phyloP scores from a whole-genome alignment of 1,140 invertebrate genomes.

The Halesus radiatus region DNA sequence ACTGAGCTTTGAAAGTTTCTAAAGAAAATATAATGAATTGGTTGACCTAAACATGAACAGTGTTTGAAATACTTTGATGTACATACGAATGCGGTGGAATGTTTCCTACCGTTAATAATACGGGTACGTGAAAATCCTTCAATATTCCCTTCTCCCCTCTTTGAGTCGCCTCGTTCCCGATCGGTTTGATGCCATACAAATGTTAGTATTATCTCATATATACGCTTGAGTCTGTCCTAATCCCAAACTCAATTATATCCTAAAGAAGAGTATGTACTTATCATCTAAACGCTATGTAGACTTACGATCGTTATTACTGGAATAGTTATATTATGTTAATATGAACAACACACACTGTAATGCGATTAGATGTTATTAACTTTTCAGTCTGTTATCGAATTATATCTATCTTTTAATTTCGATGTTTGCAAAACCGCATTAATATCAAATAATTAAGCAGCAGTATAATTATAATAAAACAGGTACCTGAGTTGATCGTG shows the following conservation, averaged over 20 bases:
- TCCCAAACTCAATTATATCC: too few relatives aligned
- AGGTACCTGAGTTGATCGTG: constrained; percentile 3
- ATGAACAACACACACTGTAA: not conserved
- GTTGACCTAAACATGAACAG: too few relatives aligned
- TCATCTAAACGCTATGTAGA: not conserved
- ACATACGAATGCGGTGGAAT: too few relatives aligned
- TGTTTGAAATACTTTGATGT: too few relatives aligned
- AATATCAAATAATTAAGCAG: not conserved
- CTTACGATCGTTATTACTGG: too few relatives aligned
- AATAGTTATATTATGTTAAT: too few relatives aligned
- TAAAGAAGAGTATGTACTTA: too few relatives aligned
- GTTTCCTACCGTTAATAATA: too few relatives aligned
- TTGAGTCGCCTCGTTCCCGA: not conserved
- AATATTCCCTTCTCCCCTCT: not conserved
- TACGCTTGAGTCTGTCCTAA: too few relatives aligned
- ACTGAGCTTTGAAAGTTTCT: too few relatives aligned
- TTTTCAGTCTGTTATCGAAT: not conserved
- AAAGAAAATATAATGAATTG: too few relatives aligned
- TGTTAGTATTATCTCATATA: not conserved
- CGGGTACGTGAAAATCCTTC: not conserved
- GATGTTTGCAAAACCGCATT: constrained; percentile 22
- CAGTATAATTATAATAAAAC: constrained; percentile 32
- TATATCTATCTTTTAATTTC: constrained; percentile 7
- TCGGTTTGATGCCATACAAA: constrained; percentile 18
- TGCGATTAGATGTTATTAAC: constrained; percentile 1